Conservation (phyloP, 2,888 invertebrate species). For the Helobdella robusta region DNA sequence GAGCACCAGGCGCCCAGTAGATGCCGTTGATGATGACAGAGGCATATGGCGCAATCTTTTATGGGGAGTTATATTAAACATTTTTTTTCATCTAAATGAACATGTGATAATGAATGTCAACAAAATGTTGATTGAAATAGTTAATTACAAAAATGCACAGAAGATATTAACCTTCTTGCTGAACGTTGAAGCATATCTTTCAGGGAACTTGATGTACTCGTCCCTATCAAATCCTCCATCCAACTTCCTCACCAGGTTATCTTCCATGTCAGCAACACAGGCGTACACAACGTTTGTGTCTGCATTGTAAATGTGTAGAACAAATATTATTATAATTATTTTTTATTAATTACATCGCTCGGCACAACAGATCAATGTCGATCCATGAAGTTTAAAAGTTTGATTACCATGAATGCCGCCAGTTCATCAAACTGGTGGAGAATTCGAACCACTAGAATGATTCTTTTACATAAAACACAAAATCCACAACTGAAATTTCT, state of each 20-base stretch:
- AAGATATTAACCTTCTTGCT: slow-evolving; percentile 66
- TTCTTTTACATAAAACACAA: no score
- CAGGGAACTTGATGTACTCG: slow-evolving; percentile 84
- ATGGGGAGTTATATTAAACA: slow-evolving; percentile 23
- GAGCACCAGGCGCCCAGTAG: slow-evolving; percentile 95
- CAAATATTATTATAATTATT: no score
- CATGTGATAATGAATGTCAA: neutral
- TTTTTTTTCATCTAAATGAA: no score
- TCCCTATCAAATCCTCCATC: slow-evolving; percentile 82
- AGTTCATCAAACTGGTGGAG: no score
- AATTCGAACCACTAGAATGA: no score
- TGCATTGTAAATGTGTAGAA: no score
- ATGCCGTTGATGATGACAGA: slow-evolving; percentile 95
- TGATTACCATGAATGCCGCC: no score
- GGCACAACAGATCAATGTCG: no score
- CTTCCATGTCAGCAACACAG: slow-evolving; percentile 83
- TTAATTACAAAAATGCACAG: neutral
- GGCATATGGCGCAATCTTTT: slow-evolving; percentile 85
- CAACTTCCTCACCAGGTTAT: slow-evolving; percentile 83
- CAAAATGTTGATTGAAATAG: no score
- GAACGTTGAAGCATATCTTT: slow-evolving; percentile 86
- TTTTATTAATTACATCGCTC: no score
- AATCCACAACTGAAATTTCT: no score
- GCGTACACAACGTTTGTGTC: slow-evolving; percentile 95
- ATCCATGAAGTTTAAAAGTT: no score